These are phyloP conservation scores for Ochotona princeps DNA, from an alignment of 2,113 vertebrate species.

Conservation along the genomic window DNA sequence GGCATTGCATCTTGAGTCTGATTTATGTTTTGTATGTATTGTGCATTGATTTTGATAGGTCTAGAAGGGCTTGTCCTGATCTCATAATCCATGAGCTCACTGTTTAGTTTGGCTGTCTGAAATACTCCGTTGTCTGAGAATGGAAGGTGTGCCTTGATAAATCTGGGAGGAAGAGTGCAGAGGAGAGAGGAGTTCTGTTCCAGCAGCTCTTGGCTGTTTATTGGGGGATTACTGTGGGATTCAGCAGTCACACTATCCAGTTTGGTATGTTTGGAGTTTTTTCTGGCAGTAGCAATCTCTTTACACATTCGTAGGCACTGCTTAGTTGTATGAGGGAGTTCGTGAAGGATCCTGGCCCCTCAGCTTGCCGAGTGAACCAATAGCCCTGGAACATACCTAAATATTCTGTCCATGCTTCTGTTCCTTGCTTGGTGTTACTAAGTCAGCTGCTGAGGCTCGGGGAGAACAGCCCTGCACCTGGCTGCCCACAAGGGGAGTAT, in stretches of 20 bases:
- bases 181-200: not conserved
- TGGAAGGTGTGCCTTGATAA: not conserved
- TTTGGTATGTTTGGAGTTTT: constrained; percentile 14
- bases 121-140: not conserved
- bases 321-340: not conserved
- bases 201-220: not conserved
- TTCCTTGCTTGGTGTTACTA: not conserved
- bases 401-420: not conserved
- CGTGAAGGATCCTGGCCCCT: not conserved
- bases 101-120: not conserved
- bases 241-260: not conserved
- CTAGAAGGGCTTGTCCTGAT: not conserved
- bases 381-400: not conserved
- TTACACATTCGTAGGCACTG: not conserved
- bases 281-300: not conserved
- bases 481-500: not conserved
- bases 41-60: not conserved
- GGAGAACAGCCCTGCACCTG: not conserved
- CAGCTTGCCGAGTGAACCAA: not conserved
- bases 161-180: not conserved
- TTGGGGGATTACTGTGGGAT: not conserved
- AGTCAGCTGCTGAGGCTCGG: not conserved
- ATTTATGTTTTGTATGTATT: constrained; percentile 30
- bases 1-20: not conserved
- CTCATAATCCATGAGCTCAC: not conserved